phyloP scores from a whole-genome alignment of 2,797 vertebrate species.

The Distichodus sexfasciatus region DNA sequence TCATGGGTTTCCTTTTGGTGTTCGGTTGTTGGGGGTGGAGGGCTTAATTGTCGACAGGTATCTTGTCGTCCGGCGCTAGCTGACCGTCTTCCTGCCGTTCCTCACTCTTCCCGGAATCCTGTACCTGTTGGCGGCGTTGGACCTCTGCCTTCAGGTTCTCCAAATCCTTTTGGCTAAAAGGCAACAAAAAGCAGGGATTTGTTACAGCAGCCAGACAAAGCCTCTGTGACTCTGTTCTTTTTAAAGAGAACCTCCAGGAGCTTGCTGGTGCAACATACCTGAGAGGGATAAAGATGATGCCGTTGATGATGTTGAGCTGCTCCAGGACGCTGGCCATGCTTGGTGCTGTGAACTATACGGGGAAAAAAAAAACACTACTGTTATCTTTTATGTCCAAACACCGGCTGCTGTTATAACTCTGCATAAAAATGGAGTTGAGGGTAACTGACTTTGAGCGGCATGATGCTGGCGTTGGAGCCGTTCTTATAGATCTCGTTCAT shows the following conservation, averaged over 20 bases:
- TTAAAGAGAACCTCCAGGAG: too few relatives aligned
- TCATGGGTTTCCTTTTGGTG: slow-evolving; percentile 61
- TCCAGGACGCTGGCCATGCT: slow-evolving; percentile 97
- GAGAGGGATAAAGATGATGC: slow-evolving; percentile 99
- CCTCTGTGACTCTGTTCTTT: too few relatives aligned
- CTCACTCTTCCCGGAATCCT: slow-evolving; percentile 80
- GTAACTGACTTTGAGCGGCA: slow-evolving; percentile 88
- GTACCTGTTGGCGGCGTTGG: slow-evolving; percentile 90
- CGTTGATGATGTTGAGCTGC: slow-evolving; percentile 98
- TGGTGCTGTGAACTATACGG: slow-evolving; percentile 91
- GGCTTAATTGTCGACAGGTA: slow-evolving; percentile 74
- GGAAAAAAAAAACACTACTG: background rate
- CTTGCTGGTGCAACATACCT: slow-evolving; percentile 76
- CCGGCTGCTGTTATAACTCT: background rate
- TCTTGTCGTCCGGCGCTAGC: slow-evolving; percentile 75
- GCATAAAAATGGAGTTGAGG: background rate
- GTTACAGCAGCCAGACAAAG: background rate
- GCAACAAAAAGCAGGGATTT: background rate
- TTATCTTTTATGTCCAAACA: background rate
- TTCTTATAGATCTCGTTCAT: slow-evolving; percentile 99
- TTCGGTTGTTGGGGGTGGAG: slow-evolving; percentile 52
- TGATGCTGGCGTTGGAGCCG: slow-evolving; percentile 93
- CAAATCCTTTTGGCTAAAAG: slow-evolving; percentile 91
- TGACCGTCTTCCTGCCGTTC: slow-evolving; percentile 65
- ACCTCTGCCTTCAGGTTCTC: slow-evolving; percentile 97